Conservation (phyloP, 2,888 invertebrate species). For the Noctua fimbriata region DNA sequence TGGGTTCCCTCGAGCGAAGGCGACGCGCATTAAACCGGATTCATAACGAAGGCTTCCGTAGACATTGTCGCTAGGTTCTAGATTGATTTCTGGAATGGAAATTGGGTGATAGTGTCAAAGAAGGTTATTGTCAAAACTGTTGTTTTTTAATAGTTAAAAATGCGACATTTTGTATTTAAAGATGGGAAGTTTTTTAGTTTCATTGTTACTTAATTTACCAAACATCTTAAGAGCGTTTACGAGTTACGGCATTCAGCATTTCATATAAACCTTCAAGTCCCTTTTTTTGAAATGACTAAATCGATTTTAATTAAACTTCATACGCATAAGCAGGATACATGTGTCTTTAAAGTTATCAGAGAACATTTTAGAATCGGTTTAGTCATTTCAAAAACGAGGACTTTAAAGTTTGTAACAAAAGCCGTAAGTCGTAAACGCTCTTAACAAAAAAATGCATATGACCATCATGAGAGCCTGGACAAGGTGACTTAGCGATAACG, state of each 20-base stretch:
- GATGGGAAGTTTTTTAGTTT: neutral
- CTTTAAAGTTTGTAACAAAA: no score
- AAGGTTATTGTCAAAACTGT: neutral
- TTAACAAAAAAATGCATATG: neutral
- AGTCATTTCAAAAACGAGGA: no score
- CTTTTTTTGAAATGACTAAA: no score
- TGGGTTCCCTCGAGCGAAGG: constrained; percentile 92
- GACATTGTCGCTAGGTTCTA: constrained; percentile 92
- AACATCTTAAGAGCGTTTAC: neutral
- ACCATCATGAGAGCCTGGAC: neutral
- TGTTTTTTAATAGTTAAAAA: neutral
- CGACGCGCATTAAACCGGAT: constrained; percentile 94
- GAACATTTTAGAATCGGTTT: no score
- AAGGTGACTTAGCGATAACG: neutral
- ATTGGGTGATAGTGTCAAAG: no score
- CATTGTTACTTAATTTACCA: neutral
- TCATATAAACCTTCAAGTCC: no score
- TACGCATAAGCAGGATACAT: no score
- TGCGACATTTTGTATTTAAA: neutral
- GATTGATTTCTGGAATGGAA: constrained; percentile 89
- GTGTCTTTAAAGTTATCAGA: no score
- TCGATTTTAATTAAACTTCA: no score
- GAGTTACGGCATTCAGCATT: no score
- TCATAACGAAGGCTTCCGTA: constrained; percentile 91
- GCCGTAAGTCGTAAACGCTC: no score